phyloP scores from a whole-genome alignment of 2,888 invertebrate genomes.

The Leucophenga maculata region DNA sequence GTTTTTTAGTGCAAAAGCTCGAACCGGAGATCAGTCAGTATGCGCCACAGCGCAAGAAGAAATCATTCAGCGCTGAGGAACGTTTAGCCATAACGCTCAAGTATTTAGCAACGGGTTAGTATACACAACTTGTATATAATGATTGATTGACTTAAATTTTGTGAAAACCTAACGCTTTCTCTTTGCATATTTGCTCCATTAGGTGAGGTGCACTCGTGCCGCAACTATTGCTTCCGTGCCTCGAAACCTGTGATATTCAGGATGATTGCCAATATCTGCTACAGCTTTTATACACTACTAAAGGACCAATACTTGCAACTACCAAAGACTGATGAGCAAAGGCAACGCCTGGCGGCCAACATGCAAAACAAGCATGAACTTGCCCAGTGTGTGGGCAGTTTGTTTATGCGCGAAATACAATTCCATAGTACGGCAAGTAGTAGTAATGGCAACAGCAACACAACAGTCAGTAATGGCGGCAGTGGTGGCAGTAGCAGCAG shows the following conservation, averaged over 20 bases:
- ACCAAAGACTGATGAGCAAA: constrained; percentile 71
- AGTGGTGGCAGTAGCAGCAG: constrained; percentile 2
- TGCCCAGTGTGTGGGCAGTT: constrained; percentile 67
- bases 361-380: constrained; percentile 65
- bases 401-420: constrained; percentile 67
- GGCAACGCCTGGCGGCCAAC: constrained; percentile 64
- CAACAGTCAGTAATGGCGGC: background rate
- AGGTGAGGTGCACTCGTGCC: constrained; percentile 71
- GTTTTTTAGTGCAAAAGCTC: constrained; percentile 67
- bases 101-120: constrained; percentile 71
- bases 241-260: constrained; percentile 71
- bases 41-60: constrained; percentile 70
- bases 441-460: constrained; percentile 9
- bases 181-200: constrained; percentile 15
- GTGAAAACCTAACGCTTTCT: too few species aligned
- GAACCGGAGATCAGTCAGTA: constrained; percentile 68
- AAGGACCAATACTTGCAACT: constrained; percentile 69
- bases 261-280: constrained; percentile 70
- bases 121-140: too few species aligned
- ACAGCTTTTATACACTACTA: constrained; percentile 69
- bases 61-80: constrained; percentile 69
- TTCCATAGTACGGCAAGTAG: constrained; percentile 58
- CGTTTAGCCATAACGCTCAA: constrained; percentile 70
- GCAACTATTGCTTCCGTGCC: constrained; percentile 71
- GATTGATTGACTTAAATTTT: too few species aligned